A percentile compares a stretch with the other conserved stretches of the same genome.
phyloP scores from a whole-genome alignment of 92 coral and sea anemone genomes.

The Galaxea fascicularis region DNA sequence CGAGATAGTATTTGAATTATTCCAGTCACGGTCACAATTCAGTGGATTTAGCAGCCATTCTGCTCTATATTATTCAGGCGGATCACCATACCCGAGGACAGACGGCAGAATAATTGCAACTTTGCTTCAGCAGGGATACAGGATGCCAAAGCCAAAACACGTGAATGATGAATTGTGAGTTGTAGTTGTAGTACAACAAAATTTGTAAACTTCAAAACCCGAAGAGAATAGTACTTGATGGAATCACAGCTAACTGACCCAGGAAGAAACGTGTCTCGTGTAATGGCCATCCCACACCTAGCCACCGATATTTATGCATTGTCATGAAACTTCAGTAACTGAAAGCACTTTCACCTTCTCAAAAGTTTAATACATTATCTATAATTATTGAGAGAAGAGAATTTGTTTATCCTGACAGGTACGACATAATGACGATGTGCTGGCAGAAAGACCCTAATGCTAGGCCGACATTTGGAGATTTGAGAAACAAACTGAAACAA shows the following conservation, averaged over 20 bases:
- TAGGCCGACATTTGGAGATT: neutral
- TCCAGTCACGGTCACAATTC: no score
- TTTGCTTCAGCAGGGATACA: slow-evolving; percentile 10
- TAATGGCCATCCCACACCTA: no score
- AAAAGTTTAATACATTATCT: no score
- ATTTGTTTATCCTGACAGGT: neutral
- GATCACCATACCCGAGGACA: slow-evolving; percentile 46
- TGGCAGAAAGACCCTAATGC: neutral
- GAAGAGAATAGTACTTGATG: neutral
- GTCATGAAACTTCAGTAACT: no score
- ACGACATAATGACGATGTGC: slow-evolving; percentile 19
- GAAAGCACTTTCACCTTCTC: no score
- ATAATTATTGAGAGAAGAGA: no score
- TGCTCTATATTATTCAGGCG: slow-evolving; percentile 13
- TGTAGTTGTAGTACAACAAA: no score
- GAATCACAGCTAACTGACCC: neutral
- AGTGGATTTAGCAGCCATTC: no score
- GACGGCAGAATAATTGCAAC: neutral
- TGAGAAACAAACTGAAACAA: neutral
- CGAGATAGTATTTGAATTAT: no score
- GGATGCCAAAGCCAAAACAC: slow-evolving; percentile 50
- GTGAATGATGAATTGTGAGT: slow-evolving; percentile 41
- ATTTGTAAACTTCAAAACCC: no score
- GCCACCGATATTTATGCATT: no score
- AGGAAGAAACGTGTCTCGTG: neutral